Evolutionary conservation across 2,113 vertebrate genomes (phyloP).

Genomic region (Melanotaenia duboulayi): DNA sequence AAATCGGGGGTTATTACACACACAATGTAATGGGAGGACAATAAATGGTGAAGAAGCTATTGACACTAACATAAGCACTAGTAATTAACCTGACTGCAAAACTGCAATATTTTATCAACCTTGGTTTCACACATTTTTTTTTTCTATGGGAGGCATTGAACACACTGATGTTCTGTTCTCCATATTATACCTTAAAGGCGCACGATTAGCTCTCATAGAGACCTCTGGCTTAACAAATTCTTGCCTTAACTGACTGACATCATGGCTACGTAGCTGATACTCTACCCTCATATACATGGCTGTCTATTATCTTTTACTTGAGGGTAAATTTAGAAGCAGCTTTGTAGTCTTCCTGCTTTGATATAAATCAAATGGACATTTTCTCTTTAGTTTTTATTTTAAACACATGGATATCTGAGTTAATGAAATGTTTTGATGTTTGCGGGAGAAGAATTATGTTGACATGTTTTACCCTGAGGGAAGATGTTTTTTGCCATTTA

Average conservation of each 20-base stretch:
- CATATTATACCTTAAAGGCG: conserved; percentile 57
- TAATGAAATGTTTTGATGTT: conserved; percentile 72
- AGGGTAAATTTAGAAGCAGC: conserved; percentile 51
- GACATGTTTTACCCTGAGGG: conserved; percentile 66
- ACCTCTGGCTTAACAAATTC: conserved; percentile 56
- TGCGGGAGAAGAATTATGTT: conserved; percentile 51
- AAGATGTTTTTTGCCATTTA: conserved; percentile 46
- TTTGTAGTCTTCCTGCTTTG: conserved; percentile 40
- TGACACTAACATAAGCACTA: conserved; percentile 60
- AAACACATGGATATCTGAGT: conserved; percentile 50
- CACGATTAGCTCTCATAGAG: conserved; percentile 62
- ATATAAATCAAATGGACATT: conserved; percentile 69
- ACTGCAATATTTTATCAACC: conserved; percentile 31
- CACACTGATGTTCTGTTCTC: conserved; percentile 27
- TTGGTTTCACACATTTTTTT: conserved; percentile 47
- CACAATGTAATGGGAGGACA: conserved; percentile 38
- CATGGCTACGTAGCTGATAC: conserved; percentile 41
- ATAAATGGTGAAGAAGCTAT: conserved; percentile 56
- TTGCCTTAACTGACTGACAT: conserved; percentile 53
- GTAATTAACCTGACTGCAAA: conserved; percentile 56
- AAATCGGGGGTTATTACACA: conserved; percentile 35
- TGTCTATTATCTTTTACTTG: conserved; percentile 54
- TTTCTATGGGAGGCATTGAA: conserved; percentile 18
- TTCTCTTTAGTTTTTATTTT: conserved; percentile 44
- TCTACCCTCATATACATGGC: conserved; percentile 36